A percentile compares a stretch with the other conserved stretches of the same genome.
Conservation (phyloP, 2,888 invertebrate species). For the Drosophila austrosaltans region DNA sequence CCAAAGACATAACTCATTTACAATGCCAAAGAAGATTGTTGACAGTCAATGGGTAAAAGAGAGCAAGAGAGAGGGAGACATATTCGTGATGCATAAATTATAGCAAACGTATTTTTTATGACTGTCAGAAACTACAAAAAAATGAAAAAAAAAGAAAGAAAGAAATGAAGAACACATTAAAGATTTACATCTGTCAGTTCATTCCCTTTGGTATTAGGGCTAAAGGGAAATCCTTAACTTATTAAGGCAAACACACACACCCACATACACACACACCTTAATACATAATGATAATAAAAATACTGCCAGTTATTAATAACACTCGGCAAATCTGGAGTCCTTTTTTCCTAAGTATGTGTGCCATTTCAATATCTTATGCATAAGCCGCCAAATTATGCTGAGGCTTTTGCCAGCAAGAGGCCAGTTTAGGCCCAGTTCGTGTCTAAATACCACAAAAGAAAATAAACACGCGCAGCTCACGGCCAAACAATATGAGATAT, state of each 20-base stretch:
- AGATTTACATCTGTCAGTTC: slow-evolving; percentile 57
- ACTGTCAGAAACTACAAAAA: slow-evolving; percentile 52
- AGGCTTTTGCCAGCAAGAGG: slow-evolving; percentile 8
- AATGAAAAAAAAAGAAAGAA: slow-evolving; percentile 25
- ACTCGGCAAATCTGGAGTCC: slow-evolving; percentile 35
- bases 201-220: slow-evolving; percentile 24
- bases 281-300: slow-evolving; percentile 66
- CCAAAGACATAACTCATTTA: slow-evolving; percentile 38
- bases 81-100: slow-evolving; percentile 54
- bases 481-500: slow-evolving; percentile 75
- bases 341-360: slow-evolving; percentile 54
- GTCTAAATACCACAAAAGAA: slow-evolving; percentile 69
- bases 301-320: slow-evolving; percentile 67
- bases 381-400: slow-evolving; percentile 57
- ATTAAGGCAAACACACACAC: slow-evolving; percentile 50
- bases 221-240: slow-evolving; percentile 36
- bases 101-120: slow-evolving; percentile 57
- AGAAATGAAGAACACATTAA: slow-evolving; percentile 57
- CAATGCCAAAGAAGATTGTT: slow-evolving; percentile 43
- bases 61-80: neutral
- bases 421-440: slow-evolving; percentile 32
- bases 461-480: slow-evolving; percentile 73
- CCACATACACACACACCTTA: slow-evolving; percentile 61
- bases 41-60: slow-evolving; percentile 30
- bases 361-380: slow-evolving; percentile 73